These are phyloP conservation scores for Sinohyriopsis cumingii DNA, from an alignment of 2,888 invertebrate genomes.

Conservation along the genomic window DNA sequence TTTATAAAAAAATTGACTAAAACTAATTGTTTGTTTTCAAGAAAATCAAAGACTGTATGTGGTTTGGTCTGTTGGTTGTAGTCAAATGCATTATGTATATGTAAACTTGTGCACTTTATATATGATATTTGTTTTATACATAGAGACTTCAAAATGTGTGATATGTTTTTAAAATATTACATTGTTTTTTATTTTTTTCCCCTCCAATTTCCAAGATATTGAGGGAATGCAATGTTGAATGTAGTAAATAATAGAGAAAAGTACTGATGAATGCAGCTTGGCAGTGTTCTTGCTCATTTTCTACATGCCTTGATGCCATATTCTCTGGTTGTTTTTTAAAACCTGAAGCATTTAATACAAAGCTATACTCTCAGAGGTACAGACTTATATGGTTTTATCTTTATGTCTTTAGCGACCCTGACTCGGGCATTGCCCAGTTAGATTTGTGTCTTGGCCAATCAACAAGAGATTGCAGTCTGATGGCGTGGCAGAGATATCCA, in stretches of 20 bases:
- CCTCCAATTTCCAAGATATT: too few species aligned
- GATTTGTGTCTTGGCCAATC: conserved; percentile 51
- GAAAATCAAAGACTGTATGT: too few species aligned
- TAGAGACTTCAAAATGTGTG: neutral
- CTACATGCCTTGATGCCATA: too few species aligned
- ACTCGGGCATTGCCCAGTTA: conserved; percentile 44
- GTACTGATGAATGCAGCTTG: too few species aligned
- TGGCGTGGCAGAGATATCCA: conserved; percentile 35
- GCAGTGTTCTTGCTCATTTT: too few species aligned
- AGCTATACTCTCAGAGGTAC: neutral
- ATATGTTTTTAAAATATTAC: neutral
- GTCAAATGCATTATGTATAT: too few species aligned
- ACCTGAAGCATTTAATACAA: too few species aligned
- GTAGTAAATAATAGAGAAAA: too few species aligned
- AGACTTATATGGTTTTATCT: neutral
- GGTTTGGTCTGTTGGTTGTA: too few species aligned
- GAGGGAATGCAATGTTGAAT: too few species aligned
- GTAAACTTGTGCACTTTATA: too few species aligned
- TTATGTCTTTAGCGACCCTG: conserved; percentile 45
- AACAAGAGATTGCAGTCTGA: conserved; percentile 38
- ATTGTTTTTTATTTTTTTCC: neutral
- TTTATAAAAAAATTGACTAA: neutral
- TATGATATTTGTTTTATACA: neutral
- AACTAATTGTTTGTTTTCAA: neutral
- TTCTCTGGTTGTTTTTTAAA: too few species aligned